A percentile compares a stretch with the other conserved stretches of the same genome.
Conservation (phyloP, 1,140 invertebrate genomes). For the Rhagoletis zephyria region DNA sequence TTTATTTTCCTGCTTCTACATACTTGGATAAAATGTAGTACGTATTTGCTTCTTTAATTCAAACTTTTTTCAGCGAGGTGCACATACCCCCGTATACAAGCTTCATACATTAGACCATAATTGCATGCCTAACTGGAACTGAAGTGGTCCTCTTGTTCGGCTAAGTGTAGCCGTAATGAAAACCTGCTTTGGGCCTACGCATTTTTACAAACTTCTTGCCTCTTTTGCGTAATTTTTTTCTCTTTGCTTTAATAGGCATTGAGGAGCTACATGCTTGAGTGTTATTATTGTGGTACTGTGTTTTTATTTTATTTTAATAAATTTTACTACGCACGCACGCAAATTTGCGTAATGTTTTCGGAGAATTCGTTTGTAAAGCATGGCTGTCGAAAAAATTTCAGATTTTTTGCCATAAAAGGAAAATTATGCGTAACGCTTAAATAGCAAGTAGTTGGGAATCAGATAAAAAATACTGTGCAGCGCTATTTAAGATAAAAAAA, state of each 20-base stretch:
- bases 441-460: background rate
- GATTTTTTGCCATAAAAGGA: constrained; percentile 34
- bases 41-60: background rate
- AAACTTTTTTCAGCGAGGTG: constrained; percentile 13
- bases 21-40: background rate
- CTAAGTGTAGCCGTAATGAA: constrained; percentile 12
- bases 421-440: constrained; percentile 24
- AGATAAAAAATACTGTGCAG: background rate
- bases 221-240: background rate
- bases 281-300: background rate
- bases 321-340: constrained; percentile 19
- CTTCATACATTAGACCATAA: constrained; percentile 32
- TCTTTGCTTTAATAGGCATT: background rate
- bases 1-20: background rate
- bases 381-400: background rate
- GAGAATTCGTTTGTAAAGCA: background rate
- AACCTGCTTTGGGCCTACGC: constrained; percentile 33
- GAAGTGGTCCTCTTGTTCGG: constrained; percentile 20
- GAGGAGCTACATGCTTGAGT: background rate
- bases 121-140: constrained; percentile 34
- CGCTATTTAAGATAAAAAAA: too few relatives aligned
- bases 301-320: background rate
- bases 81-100: background rate
- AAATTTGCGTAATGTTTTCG: constrained; percentile 31
- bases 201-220: background rate